phyloP scores from a whole-genome alignment of 2,113 vertebrate genomes.

The Hydrolagus affinis region DNA sequence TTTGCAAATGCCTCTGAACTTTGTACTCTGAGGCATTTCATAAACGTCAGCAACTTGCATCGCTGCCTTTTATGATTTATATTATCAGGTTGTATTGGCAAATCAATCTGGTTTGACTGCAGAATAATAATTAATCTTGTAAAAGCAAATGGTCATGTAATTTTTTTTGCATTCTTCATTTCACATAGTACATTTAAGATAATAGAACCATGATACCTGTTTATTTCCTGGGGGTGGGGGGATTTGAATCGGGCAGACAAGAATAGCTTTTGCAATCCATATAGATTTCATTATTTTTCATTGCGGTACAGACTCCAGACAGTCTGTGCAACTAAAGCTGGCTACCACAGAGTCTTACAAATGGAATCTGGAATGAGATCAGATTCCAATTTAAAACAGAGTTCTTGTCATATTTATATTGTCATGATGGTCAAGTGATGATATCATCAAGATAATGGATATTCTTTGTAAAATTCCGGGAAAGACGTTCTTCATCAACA shows the following conservation, averaged over 20 bases:
- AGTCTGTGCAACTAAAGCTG: not conserved
- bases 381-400: not conserved
- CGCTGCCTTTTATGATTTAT: no score
- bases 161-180: no score
- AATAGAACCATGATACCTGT: no score
- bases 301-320: not conserved
- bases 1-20: no score
- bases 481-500: not conserved
- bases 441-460: not conserved
- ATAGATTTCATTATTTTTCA: not conserved
- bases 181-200: no score
- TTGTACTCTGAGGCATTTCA: no score
- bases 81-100: no score
- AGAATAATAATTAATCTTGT: no score
- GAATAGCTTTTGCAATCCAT: not conserved
- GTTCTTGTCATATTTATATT: not conserved
- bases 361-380: slow-evolving; percentile 7
- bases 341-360: not conserved
- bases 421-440: not conserved
- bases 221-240: not conserved
- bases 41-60: no score
- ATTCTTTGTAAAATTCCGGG: not conserved
- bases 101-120: no score
- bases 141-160: no score
- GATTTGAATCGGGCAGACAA: not conserved